phyloP scores from a whole-genome alignment of 2,888 invertebrate genomes.

The Tenthredo scrophulariae region DNA sequence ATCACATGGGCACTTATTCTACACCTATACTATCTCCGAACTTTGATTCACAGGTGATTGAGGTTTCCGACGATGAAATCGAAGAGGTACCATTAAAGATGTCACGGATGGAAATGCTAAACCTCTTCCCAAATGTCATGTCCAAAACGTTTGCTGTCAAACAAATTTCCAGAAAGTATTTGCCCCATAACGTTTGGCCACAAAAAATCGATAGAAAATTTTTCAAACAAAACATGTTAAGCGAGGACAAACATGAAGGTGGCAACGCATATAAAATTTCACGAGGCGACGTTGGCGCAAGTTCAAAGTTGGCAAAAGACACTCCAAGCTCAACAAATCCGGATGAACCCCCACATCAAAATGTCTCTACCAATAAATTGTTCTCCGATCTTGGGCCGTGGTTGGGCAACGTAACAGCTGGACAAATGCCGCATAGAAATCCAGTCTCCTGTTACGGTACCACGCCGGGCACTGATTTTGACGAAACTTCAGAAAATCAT shows the following conservation, averaged over 20 bases:
- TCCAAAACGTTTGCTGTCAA: slow-evolving; percentile 59
- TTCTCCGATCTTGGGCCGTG: neutral
- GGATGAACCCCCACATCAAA: slow-evolving; percentile 4
- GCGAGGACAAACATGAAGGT: neutral
- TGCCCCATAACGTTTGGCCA: slow-evolving; percentile 70
- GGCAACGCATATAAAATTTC: neutral
- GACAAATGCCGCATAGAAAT: neutral
- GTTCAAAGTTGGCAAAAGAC: neutral
- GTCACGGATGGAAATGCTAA: slow-evolving; percentile 73
- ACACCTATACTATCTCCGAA: neutral
- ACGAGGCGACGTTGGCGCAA: too few relatives aligned
- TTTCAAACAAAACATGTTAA: slow-evolving; percentile 61
- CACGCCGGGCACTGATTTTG: neutral
- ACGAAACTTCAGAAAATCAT: slow-evolving; percentile 6
- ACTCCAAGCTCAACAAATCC: neutral
- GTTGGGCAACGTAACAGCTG: neutral
- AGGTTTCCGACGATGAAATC: slow-evolving; percentile 75
- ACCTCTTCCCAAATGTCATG: slow-evolving; percentile 73
- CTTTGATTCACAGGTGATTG: slow-evolving; percentile 70
- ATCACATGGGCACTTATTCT: neutral
- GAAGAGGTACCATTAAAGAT: slow-evolving; percentile 70
- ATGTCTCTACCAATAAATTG: neutral
- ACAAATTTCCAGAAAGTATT: slow-evolving; percentile 67
- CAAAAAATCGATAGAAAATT: slow-evolving; percentile 67
- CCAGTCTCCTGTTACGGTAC: neutral